Base-by-base conservation (phyloP, 2,797 vertebrate species). In the Esox lucius region DNA sequence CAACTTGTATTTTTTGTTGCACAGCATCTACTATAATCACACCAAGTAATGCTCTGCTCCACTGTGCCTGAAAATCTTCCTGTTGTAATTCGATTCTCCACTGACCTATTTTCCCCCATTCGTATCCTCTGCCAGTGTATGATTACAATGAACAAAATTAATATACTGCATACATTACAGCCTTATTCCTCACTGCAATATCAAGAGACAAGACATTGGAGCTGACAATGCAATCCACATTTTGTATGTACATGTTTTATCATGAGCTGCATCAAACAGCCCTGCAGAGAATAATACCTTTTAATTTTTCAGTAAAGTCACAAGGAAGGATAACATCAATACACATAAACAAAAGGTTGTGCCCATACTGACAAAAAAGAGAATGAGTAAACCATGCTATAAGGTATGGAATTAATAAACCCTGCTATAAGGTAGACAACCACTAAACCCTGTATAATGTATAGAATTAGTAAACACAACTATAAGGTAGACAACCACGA, bases 101-200 rank as follows among this genome's bases (percentile, higher is more conserved):
- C 26, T 81, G 74, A 77, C 77, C 77, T 73, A 72, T 68, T 73
- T 77, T 75, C 33, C 39, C 13, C 48, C 69, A 71, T 68, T 77
- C 73, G 33, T 12, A 35, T 61, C 70, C 75, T 59, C 39, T 72
- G 59, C 35, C n/a, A 64, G 35, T 31, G 56, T 70, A 64, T 64
- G 26, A 19, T 35, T 70, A 77, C 70, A 70, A 66, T 19, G 66
- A 75, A 75, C 76, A 31, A 78, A 53, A 73, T 19, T 19, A 39
- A 39, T 19, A 68, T 12, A 68, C 66, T 28, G 13, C 16, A 39
- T 35, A 70, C 31, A 17, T 56, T 26, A 65, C 65, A 62, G 66
- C 31, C 68, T 78, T 56, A 61, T 68, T 22, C 35, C 33, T 65
- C 16, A 31, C 28, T 65, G 24, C 26, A 26, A 2, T 56, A 22